Percentiles rank a stretch among this genome's conserved stretches.
Conservation (phyloP, 2,888 invertebrate species). For the Chesias legatella region DNA sequence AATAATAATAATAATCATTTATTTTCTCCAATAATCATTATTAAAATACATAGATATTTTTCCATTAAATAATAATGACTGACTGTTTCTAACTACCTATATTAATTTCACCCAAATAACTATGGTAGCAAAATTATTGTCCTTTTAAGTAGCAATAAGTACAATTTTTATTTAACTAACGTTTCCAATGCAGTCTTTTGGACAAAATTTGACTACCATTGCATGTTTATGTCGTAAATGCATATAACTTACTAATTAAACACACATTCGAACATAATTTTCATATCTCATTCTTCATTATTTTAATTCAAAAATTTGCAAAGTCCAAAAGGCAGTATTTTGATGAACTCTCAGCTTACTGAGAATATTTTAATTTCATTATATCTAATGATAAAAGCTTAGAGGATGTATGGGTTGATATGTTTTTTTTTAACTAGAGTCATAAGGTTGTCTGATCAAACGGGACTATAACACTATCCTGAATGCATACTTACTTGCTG, state of each 20-base stretch:
- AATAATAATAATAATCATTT: too few species aligned
- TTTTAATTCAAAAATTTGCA: slow-evolving; percentile 17
- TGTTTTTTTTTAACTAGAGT: too few species aligned
- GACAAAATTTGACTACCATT: slow-evolving; percentile 70
- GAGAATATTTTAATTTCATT: slow-evolving; percentile 3
- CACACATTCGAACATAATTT: slow-evolving; percentile 19
- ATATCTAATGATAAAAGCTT: neutral
- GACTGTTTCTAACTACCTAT: slow-evolving; percentile 13
- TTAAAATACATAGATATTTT: too few species aligned
- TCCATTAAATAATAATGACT: too few species aligned
- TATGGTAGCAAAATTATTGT: slow-evolving; percentile 70
- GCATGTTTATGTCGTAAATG: slow-evolving; percentile 42
- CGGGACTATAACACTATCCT: too few species aligned
- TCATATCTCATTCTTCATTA: slow-evolving; percentile 17
- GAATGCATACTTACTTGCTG: too few species aligned
- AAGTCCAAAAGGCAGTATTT: slow-evolving; percentile 71
- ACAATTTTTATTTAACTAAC: slow-evolving; percentile 24
- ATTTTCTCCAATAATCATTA: too few species aligned
- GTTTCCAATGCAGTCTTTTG: slow-evolving; percentile 68
- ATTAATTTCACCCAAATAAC: slow-evolving; percentile 34
- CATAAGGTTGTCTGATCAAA: too few species aligned
- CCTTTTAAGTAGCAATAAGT: slow-evolving; percentile 29
- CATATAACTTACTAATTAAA: slow-evolving; percentile 13
- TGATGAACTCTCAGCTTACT: slow-evolving; percentile 27
- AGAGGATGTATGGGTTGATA: too few species aligned